Percentiles rank a stretch among this genome's conserved stretches.
Evolutionary conservation across 2,113 vertebrate species (phyloP).

Genomic region (Rhinoptilus africanus): DNA sequence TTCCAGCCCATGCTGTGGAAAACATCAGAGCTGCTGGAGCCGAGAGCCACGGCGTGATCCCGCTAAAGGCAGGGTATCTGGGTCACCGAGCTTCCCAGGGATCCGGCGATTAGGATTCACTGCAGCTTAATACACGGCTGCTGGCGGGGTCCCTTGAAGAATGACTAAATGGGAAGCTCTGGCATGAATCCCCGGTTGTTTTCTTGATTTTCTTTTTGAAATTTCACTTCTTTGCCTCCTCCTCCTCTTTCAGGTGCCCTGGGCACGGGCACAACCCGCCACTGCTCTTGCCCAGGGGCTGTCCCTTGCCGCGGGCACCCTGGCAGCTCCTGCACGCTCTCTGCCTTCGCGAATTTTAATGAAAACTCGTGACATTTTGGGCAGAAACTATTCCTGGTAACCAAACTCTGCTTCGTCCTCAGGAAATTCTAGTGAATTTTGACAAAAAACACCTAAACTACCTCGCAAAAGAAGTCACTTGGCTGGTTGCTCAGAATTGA

Average conservation of each 20-base stretch:
- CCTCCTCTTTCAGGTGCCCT: neutral
- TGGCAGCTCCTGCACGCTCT: neutral
- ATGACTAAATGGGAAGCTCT: neutral
- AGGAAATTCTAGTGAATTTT: neutral
- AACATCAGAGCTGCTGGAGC: neutral
- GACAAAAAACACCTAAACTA: neutral
- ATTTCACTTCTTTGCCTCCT: neutral
- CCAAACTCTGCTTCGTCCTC: neutral
- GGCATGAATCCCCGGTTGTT: neutral
- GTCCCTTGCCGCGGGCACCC: neutral
- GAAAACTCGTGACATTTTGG: neutral
- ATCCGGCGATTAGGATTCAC: constrained; percentile 19
- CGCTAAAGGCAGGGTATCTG: neutral
- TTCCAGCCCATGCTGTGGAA: neutral
- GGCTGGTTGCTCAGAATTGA: neutral
- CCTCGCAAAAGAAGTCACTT: neutral
- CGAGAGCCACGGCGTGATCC: neutral
- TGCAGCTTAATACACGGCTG: neutral
- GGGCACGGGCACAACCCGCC: neutral
- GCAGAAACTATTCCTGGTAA: neutral
- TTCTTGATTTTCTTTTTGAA: neutral
- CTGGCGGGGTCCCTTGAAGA: neutral
- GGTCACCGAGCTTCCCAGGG: neutral
- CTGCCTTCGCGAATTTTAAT: rapidly evolving
- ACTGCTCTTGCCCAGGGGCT: neutral